Evolutionary conservation across 2,797 vertebrate genomes (phyloP).

Genomic region (Mareca strepera): DNA sequence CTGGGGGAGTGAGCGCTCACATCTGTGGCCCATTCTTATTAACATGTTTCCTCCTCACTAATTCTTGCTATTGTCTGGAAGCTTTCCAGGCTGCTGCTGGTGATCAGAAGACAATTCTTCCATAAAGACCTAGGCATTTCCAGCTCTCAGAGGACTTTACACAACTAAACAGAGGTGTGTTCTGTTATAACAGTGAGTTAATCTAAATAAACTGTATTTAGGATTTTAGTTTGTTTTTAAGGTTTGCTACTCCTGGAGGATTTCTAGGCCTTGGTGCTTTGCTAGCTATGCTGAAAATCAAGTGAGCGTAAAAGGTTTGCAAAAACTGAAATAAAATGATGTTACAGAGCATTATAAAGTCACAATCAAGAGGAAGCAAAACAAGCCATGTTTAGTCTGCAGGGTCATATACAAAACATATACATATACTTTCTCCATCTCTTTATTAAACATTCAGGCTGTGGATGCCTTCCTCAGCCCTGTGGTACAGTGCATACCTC

Average conservation of each 20-base stretch:
- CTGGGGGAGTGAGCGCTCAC: not conserved
- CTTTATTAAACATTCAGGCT: not conserved
- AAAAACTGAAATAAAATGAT: not conserved
- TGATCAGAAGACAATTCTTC: not conserved
- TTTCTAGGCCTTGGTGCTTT: not conserved
- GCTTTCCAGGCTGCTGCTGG: constrained; percentile 22
- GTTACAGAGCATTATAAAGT: not conserved
- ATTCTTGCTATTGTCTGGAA: constrained; percentile 49
- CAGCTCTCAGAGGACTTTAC: not conserved
- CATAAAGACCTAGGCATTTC: not conserved
- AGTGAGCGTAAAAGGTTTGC: not conserved
- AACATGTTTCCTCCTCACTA: constrained; percentile 30
- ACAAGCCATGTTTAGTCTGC: not conserved
- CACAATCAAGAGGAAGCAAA: not conserved
- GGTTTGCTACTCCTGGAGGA: not conserved
- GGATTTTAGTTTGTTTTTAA: not conserved
- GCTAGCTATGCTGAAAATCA: not conserved
- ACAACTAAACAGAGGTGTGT: not conserved
- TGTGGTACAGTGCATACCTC: not conserved
- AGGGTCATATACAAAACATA: not conserved
- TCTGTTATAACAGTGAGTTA: not conserved
- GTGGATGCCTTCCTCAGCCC: not conserved
- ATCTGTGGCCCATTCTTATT: constrained; percentile 42
- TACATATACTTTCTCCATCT: not conserved
- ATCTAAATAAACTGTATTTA: not conserved